A percentile compares a stretch with the other conserved stretches of the same genome.
Evolutionary conservation across 2,888 invertebrate genomes (phyloP).

Genomic region (Slavum lentiscoides): DNA sequence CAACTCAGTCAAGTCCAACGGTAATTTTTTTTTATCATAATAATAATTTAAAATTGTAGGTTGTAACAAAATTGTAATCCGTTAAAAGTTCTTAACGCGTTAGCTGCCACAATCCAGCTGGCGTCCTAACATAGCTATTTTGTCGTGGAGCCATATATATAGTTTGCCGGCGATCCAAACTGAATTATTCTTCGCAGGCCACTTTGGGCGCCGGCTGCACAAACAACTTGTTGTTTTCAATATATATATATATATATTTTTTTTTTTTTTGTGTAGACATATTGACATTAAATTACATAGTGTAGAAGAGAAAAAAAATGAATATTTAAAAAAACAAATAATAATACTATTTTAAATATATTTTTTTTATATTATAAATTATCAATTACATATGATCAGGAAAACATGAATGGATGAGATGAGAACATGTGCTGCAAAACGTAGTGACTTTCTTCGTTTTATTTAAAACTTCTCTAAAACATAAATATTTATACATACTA

Average conservation of each 20-base stretch:
- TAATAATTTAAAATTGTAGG: neutral
- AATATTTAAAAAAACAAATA: neutral
- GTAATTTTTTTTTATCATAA: slow-evolving; percentile 28
- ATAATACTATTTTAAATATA: neutral
- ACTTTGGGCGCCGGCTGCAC: neutral
- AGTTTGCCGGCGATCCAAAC: slow-evolving; percentile 11
- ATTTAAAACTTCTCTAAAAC: slow-evolving; percentile 18
- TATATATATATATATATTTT: neutral
- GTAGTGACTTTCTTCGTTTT: slow-evolving; percentile 16
- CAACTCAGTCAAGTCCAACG: slow-evolving; percentile 35
- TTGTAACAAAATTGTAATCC: neutral
- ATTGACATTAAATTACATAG: neutral
- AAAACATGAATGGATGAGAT: slow-evolving; percentile 4
- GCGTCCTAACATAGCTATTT: neutral
- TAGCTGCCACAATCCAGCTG: neutral
- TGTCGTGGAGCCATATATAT: slow-evolving; percentile 11
- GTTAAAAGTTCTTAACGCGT: neutral
- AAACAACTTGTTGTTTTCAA: slow-evolving; percentile 4
- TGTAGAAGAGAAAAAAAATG: slow-evolving; percentile 21
- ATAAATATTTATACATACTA: too few species aligned
- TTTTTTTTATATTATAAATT: neutral
- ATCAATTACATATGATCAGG: slow-evolving; percentile 9
- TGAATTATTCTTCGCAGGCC: neutral
- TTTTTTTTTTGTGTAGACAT: neutral
- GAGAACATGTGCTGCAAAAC: slow-evolving; percentile 8